These are phyloP conservation scores for Hoplodrina blanda DNA, from an alignment of 2,888 invertebrate species.

Conservation along the genomic window DNA sequence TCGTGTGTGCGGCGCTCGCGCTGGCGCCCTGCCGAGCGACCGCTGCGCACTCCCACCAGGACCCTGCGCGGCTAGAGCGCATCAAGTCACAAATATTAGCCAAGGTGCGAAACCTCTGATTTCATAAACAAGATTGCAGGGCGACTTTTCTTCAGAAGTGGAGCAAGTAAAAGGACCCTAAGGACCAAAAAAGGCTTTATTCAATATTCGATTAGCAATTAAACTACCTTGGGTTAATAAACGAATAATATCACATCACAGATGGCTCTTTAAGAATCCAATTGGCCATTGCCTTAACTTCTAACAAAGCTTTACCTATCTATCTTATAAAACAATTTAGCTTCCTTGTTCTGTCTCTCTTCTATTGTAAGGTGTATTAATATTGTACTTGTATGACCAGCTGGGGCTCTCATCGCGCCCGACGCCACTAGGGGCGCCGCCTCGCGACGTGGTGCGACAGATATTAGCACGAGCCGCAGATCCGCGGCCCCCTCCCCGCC, in stretches of 20 bases:
- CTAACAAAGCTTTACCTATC: too few relatives aligned
- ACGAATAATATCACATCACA: too few relatives aligned
- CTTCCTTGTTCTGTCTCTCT: too few relatives aligned
- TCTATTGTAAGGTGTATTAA: too few relatives aligned
- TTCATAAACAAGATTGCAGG: too few relatives aligned
- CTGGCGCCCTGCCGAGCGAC: conserved; percentile 86
- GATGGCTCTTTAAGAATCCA: too few relatives aligned
- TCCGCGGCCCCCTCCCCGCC: conserved; percentile 73
- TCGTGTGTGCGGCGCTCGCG: conserved; percentile 89
- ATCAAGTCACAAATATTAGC: conserved; percentile 83
- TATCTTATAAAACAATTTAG: neutral
- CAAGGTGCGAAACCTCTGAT: conserved; percentile 67
- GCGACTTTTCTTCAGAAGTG: too few relatives aligned
- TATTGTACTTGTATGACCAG: conserved; percentile 60
- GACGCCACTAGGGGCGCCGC: conserved; percentile 86
- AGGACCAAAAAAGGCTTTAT: too few relatives aligned
- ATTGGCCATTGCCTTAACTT: too few relatives aligned
- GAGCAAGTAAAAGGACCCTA: too few relatives aligned
- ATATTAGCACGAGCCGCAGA: conserved; percentile 86
- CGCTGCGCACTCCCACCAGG: conserved; percentile 75
- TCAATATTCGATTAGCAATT: too few relatives aligned
- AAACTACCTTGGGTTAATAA: too few relatives aligned
- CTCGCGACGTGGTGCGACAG: conserved; percentile 88
- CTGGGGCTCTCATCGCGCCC: conserved; percentile 86
- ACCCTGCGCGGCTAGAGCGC: conserved; percentile 77